A percentile compares a stretch with the other conserved stretches of the same genome.
phyloP scores from a whole-genome alignment of 2,797 vertebrate species.

The Cyprinella venusta region DNA sequence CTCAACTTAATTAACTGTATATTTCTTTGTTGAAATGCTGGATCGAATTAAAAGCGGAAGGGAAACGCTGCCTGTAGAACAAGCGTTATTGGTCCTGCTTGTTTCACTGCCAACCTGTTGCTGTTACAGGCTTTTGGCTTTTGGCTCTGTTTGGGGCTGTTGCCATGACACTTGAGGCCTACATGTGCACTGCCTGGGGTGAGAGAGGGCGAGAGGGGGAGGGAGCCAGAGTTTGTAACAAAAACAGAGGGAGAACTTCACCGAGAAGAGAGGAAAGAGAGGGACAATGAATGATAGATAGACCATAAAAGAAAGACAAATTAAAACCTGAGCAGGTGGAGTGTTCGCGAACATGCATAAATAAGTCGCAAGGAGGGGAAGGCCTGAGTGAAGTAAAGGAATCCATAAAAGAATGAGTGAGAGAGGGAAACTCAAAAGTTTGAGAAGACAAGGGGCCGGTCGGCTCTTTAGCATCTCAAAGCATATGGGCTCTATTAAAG shows the following conservation, averaged over 20 bases:
- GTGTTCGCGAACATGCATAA: not conserved
- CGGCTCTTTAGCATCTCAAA: slow-evolving; percentile 78
- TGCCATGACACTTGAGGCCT: slow-evolving; percentile 73
- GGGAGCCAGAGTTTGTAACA: slow-evolving; percentile 26
- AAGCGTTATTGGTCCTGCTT: slow-evolving; percentile 67
- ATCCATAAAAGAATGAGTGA: slow-evolving; percentile 48
- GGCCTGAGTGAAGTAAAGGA: not conserved
- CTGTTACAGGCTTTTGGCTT: slow-evolving; percentile 68
- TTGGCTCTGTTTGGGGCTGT: slow-evolving; percentile 71
- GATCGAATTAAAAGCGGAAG: slow-evolving; percentile 55
- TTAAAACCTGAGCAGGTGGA: slow-evolving; percentile 39
- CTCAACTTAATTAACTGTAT: slow-evolving; percentile 60
- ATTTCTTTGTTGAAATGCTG: slow-evolving; percentile 58
- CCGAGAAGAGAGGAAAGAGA: slow-evolving; percentile 35
- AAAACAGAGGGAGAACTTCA: slow-evolving; percentile 34
- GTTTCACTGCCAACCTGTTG: slow-evolving; percentile 75
- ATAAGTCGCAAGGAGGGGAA: not conserved
- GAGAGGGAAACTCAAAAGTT: slow-evolving; percentile 51
- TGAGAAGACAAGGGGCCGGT: slow-evolving; percentile 66
- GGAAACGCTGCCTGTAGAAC: slow-evolving; percentile 56
- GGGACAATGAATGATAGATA: slow-evolving; percentile 21
- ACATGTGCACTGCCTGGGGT: slow-evolving; percentile 66
- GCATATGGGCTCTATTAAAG: slow-evolving; percentile 76
- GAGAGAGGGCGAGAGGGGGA: slow-evolving; percentile 62
- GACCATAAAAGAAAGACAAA: slow-evolving; percentile 56